phyloP scores from a whole-genome alignment of 2,113 vertebrate genomes.

The Arothron firmamentum region DNA sequence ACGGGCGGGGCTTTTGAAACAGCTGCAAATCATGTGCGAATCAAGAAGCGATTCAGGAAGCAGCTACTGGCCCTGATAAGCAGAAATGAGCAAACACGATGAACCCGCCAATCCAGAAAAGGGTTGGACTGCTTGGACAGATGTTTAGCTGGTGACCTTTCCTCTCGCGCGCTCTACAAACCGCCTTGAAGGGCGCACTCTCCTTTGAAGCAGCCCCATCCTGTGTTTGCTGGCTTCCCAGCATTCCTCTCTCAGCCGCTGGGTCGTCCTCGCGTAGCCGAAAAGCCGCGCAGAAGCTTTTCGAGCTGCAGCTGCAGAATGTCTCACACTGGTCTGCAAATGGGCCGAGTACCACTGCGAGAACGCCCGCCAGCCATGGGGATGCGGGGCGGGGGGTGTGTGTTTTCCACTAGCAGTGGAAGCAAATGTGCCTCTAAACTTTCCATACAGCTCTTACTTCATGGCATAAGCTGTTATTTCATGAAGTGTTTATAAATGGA shows the following conservation, averaged over 20 bases:
- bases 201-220: slow-evolving; percentile 10
- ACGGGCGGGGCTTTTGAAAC: background rate
- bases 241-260: slow-evolving; percentile 34
- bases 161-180: background rate
- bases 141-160: background rate
- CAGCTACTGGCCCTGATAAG: too few relatives aligned
- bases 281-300: slow-evolving; percentile 18
- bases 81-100: too few relatives aligned
- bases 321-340: slow-evolving; percentile 42
- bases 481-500: slow-evolving; percentile 16
- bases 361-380: slow-evolving; percentile 21
- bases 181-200: background rate
- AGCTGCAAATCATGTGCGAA: too few relatives aligned
- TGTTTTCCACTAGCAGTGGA: slow-evolving; percentile 22
- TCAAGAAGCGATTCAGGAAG: too few relatives aligned
- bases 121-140: too few relatives aligned
- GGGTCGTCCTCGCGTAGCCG: slow-evolving; percentile 9
- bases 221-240: slow-evolving; percentile 21
- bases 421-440: slow-evolving; percentile 37
- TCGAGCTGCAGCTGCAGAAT: slow-evolving; percentile 28
- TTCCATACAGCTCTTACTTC: slow-evolving; percentile 36
- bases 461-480: slow-evolving; percentile 25
- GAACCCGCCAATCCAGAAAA: too few relatives aligned
- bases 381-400: slow-evolving; percentile 16
- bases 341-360: slow-evolving; percentile 4